These are phyloP conservation scores for Dicerorhinus sumatrensis DNA, from an alignment of 2,113 vertebrate species.

Conservation along the genomic window DNA sequence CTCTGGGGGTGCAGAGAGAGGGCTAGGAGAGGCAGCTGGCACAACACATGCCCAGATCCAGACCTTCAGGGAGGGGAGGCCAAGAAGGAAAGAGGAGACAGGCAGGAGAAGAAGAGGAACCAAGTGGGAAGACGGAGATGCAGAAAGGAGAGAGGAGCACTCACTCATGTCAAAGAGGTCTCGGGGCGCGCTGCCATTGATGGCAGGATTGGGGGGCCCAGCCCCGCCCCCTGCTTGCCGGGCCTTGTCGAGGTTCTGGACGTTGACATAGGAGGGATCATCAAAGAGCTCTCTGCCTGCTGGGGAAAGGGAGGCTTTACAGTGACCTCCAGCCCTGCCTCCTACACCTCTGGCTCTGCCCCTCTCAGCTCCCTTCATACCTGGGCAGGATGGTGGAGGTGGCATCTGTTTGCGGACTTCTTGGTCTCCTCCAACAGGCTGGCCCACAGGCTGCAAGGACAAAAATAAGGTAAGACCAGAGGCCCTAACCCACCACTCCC, in stretches of 20 bases:
- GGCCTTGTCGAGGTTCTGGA: constrained; percentile 93
- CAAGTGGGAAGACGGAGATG: not conserved
- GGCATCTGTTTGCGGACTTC: constrained; percentile 85
- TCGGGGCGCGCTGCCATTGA: constrained; percentile 93
- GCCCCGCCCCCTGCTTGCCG: constrained; percentile 79
- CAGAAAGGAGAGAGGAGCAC: constrained; percentile 50
- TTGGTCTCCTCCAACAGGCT: constrained; percentile 72
- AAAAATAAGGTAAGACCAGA: constrained; percentile 15
- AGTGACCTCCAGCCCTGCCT: not conserved
- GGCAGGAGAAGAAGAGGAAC: rapidly evolving
- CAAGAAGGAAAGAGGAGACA: not conserved
- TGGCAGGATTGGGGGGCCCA: constrained; percentile 47
- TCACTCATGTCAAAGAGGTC: constrained; percentile 98
- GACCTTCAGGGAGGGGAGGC: constrained; percentile 57
- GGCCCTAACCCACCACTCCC: not conserved
- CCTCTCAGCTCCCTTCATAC: constrained; percentile 66
- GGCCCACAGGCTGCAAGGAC: constrained; percentile 85
- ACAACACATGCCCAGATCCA: not conserved
- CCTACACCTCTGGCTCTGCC: not conserved
- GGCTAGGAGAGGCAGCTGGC: not conserved
- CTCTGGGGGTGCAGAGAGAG: constrained; percentile 86
- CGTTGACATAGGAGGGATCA: constrained; percentile 97
- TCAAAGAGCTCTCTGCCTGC: constrained; percentile 91
- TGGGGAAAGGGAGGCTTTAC: not conserved
- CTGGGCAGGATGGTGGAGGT: constrained; percentile 74